A percentile compares a stretch with the other conserved stretches of the same genome.
Evolutionary conservation across 2,888 invertebrate species (phyloP).

Genomic region (Diaphora mendica): DNA sequence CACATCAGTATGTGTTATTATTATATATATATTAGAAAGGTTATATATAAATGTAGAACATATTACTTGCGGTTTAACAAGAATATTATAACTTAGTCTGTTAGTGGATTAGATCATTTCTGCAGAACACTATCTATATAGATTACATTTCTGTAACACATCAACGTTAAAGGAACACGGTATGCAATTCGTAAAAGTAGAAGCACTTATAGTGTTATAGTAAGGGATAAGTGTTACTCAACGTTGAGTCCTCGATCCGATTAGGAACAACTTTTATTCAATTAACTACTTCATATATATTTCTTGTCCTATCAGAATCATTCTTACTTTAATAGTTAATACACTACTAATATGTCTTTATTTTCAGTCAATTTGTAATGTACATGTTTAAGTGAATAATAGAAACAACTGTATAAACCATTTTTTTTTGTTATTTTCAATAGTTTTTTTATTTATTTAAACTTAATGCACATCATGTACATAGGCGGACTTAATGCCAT

Average conservation of each 20-base stretch:
- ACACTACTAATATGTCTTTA: background rate
- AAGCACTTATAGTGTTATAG: slow-evolving; percentile 26
- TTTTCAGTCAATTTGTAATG: background rate
- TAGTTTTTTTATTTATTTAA: too few relatives aligned
- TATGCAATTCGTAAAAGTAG: slow-evolving; percentile 17
- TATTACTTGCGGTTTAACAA: background rate
- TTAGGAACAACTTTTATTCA: slow-evolving; percentile 22
- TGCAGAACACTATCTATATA: background rate
- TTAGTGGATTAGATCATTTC: background rate
- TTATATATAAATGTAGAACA: background rate
- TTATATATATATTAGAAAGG: background rate
- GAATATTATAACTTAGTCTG: background rate
- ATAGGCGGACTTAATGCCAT: too few relatives aligned
- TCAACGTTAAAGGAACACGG: background rate
- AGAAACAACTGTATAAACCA: background rate
- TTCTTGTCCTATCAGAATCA: background rate
- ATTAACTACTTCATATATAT: slow-evolving; percentile 18
- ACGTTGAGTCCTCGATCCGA: slow-evolving; percentile 24
- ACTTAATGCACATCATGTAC: too few relatives aligned
- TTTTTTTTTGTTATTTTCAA: background rate
- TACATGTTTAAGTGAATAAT: background rate
- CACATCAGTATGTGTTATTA: too few relatives aligned
- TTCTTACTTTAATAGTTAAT: background rate
- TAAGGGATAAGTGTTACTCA: slow-evolving; percentile 20
- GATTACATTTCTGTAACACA: background rate